phyloP scores from a whole-genome alignment of 2,113 vertebrate genomes.

The Indicator maculatus region DNA sequence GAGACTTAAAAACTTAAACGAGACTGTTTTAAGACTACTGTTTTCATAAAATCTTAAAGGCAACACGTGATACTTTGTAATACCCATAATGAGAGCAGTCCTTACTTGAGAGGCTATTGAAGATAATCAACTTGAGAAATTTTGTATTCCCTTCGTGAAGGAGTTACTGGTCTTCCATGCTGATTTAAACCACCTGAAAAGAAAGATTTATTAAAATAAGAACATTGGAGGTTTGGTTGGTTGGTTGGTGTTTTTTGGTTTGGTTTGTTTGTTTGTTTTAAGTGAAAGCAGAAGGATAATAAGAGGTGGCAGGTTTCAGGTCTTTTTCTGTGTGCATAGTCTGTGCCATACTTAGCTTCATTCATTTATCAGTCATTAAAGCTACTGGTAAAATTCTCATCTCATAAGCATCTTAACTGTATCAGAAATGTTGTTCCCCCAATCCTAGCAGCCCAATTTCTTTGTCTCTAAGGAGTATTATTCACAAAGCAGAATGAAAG shows the following conservation, averaged over 20 bases:
- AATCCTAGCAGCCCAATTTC: neutral
- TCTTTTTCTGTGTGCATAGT: neutral
- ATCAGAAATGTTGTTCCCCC: neutral
- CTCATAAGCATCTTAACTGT: neutral
- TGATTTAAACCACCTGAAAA: neutral
- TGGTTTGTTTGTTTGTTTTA: too few species aligned
- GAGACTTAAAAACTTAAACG: neutral
- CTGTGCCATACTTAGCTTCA: neutral
- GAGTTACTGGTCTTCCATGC: neutral
- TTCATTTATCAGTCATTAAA: neutral
- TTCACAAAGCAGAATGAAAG: neutral
- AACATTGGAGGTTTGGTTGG: neutral
- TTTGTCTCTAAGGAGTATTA: neutral
- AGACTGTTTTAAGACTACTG: neutral
- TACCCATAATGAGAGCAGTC: neutral
- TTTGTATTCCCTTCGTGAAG: neutral
- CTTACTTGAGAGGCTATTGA: neutral
- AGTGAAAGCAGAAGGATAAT: neutral
- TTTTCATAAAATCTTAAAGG: neutral
- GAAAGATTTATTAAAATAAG: neutral
- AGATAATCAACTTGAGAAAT: neutral
- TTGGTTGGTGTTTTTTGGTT: too few species aligned
- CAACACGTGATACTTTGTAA: neutral
- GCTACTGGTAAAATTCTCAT: neutral
- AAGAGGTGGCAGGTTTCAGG: neutral